These are phyloP conservation scores for Xanthia togata DNA, from an alignment of 2,888 invertebrate genomes.

Conservation along the genomic window DNA sequence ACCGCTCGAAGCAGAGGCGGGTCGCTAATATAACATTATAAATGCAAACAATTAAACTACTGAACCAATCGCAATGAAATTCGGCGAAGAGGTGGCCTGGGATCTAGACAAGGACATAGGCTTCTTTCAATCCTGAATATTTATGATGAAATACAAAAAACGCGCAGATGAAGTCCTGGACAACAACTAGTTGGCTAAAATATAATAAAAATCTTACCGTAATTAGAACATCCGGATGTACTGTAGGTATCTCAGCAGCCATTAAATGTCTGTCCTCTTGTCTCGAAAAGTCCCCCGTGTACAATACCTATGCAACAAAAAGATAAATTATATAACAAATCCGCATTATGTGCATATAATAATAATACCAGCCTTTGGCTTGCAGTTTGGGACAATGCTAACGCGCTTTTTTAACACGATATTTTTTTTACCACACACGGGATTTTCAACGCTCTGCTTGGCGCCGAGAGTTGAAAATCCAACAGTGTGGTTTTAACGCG, in stretches of 20 bases:
- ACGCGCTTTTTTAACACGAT: not conserved
- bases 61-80: not conserved
- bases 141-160: not conserved
- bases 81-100: not conserved
- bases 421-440: not conserved
- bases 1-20: too few relatives aligned
- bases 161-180: not conserved
- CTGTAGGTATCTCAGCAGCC: slow-evolving; percentile 99
- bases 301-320: slow-evolving; percentile 91
- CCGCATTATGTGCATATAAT: not conserved
- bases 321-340: not conserved
- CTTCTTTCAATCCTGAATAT: not conserved
- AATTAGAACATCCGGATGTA: slow-evolving; percentile 98
- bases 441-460: not conserved
- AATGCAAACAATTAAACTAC: not conserved
- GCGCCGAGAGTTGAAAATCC: not conserved
- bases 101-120: too few relatives aligned
- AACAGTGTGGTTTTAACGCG: not conserved
- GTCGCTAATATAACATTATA: too few relatives aligned
- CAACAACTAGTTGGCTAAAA: not conserved
- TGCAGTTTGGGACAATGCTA: too few relatives aligned
- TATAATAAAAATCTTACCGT: slow-evolving; percentile 90
- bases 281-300: slow-evolving; percentile 99
- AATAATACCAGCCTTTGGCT: not conserved
- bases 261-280: slow-evolving; percentile 99